Evolutionary conservation across 2,797 vertebrate genomes (phyloP), one percentile per base, ranked within the genome.

Genomic region (Ibycter americanus): DNA sequence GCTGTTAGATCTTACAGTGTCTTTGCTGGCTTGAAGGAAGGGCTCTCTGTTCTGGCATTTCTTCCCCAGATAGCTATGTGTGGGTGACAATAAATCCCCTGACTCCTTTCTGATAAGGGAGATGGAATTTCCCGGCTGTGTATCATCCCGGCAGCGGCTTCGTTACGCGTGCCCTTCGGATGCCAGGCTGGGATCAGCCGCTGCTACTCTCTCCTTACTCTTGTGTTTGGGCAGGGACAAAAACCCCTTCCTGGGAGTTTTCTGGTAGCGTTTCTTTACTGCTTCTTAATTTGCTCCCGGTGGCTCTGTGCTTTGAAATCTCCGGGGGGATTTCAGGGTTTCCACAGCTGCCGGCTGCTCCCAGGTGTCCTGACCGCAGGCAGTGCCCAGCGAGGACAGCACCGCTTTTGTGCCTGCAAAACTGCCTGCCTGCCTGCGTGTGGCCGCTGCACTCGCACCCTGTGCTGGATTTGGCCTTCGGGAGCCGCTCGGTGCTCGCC

Each of bases 81-180:
- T n/a, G 76, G 63, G 55, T 36, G 31, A 8, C 58, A 44, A 52
- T 31, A 65, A 76, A 56, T 72, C 31, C 44, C 40, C 56, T 36
- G 34, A 34, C 23, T 63, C 52, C 13, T 77, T 86, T 73, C 56
- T 68, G 63, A 40, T 38, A 65, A 59, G 70, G 34, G 23, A 66
- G 82, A 47, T 40, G 58, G 58, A 65, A 59, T 72, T 82, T 71
- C 54, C 36, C 47, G 44, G 58, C 76, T 0, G 1, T 52, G 5
- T 34, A 18, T 70, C 62, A 32, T 47, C 22, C 80, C 1, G 1
- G 55, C 42, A 55, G 34, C 25, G 10, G 32, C 61, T 62, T 38
- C 5, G 4, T 80, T 52, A 46, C 2, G 0, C 0, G 2, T 52
- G 40, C 26, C 74, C 23, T 1, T 51, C 12, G 2, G 55, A 6